phyloP scores from a whole-genome alignment of 1,140 invertebrate genomes.

The Hyphantria cunea region DNA sequence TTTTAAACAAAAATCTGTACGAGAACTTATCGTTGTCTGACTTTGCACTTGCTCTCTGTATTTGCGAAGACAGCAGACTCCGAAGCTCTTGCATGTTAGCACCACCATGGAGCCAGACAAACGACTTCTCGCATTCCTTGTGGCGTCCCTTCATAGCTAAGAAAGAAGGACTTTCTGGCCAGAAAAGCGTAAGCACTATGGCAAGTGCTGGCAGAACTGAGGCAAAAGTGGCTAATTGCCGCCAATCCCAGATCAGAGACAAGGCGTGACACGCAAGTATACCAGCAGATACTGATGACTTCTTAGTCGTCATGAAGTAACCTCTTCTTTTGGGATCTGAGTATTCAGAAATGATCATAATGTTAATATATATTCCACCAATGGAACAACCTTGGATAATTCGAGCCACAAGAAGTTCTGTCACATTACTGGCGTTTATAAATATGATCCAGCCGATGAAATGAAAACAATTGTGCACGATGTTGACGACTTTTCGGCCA shows the following conservation, averaged over 20 bases:
- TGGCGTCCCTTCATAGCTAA: slow-evolving; percentile 44
- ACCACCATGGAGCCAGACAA: slow-evolving; percentile 39
- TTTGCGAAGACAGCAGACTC: slow-evolving; percentile 30
- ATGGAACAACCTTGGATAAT: too few species aligned
- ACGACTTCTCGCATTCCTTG: slow-evolving; percentile 35
- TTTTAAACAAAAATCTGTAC: slow-evolving; percentile 13
- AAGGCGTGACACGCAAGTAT: slow-evolving; percentile 41
- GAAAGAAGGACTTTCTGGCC: slow-evolving; percentile 51
- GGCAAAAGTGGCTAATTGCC: slow-evolving; percentile 40
- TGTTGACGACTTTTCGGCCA: too few species aligned
- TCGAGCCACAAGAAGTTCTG: too few species aligned
- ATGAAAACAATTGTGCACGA: too few species aligned
- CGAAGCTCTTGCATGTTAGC: slow-evolving; percentile 36
- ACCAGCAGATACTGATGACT: slow-evolving; percentile 34
- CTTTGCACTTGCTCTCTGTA: slow-evolving; percentile 4
- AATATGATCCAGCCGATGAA: too few species aligned
- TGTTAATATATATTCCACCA: too few species aligned
- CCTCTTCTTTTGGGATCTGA: too few species aligned
- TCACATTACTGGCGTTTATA: too few species aligned
- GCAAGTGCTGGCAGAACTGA: slow-evolving; percentile 28
- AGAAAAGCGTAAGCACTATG: slow-evolving; percentile 37
- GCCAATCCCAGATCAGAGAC: slow-evolving; percentile 40
- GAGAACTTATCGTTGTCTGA: not conserved
- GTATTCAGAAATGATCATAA: too few species aligned
- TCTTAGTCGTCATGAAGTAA: slow-evolving; percentile 21